phyloP scores from a whole-genome alignment of 2,888 invertebrate species.

The Drosophila ustulata region DNA sequence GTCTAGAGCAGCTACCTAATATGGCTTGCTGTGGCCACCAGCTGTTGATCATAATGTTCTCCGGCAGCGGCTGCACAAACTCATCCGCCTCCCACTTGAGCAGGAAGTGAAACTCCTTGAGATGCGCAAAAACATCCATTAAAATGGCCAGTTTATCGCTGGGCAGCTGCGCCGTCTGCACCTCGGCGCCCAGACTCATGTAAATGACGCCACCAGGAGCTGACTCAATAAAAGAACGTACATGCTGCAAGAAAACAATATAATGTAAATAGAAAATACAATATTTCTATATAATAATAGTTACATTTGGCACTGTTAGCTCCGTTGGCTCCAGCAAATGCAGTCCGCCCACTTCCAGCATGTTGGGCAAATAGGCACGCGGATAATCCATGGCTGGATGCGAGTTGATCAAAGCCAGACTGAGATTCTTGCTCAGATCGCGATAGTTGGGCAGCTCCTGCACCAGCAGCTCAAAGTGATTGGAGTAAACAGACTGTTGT shows the following conservation, averaged over 20 bases:
- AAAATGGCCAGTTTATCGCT: slow-evolving; percentile 81
- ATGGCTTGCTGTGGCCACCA: slow-evolving; percentile 85
- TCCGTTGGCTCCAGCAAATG: slow-evolving; percentile 66
- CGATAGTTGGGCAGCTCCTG: slow-evolving; percentile 82
- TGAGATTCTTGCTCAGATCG: slow-evolving; percentile 83
- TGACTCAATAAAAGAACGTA: slow-evolving; percentile 82
- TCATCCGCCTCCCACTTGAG: slow-evolving; percentile 86
- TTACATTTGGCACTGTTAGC: slow-evolving; percentile 74
- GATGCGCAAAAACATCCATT: slow-evolving; percentile 77
- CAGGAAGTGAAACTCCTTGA: slow-evolving; percentile 84
- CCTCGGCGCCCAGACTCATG: slow-evolving; percentile 85
- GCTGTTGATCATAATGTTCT: slow-evolving; percentile 83
- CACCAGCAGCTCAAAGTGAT: slow-evolving; percentile 81
- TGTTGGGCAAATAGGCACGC: slow-evolving; percentile 83
- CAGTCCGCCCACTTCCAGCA: slow-evolving; percentile 83
- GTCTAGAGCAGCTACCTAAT: slow-evolving; percentile 66
- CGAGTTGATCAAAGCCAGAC: slow-evolving; percentile 84
- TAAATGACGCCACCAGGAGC: slow-evolving; percentile 84
- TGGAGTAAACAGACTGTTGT: slow-evolving; percentile 83
- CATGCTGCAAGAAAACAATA: slow-evolving; percentile 58
- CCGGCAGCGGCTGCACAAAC: slow-evolving; percentile 75
- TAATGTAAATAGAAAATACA: neutral
- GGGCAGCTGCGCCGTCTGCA: slow-evolving; percentile 80
- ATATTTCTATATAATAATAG: neutral
- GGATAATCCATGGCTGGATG: slow-evolving; percentile 84